Evolutionary conservation across 2,113 vertebrate genomes (phyloP), one percentile per base, ranked within the genome.

Genomic region (Pygoscelis antarcticus): DNA sequence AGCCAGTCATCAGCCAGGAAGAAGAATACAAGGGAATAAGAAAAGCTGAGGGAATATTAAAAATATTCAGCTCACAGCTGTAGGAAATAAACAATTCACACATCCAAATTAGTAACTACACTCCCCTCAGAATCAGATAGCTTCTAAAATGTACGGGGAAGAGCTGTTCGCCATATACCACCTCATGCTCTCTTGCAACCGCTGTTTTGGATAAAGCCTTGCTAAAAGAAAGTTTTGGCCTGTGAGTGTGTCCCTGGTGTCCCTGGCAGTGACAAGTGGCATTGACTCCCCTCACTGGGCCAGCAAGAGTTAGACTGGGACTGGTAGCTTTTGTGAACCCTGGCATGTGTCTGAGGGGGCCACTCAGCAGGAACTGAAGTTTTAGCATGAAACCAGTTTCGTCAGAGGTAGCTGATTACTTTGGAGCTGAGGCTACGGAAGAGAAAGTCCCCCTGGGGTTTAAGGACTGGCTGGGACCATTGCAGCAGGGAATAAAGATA

Each of bases 21-120:
- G 79, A 82, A 54, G 93, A 93, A 77, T 65, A 62, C 15, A 49
- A 60, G 38, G 40, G 29, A 91, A 61, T 75, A 57, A 90, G 40
- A 40, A 90, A 83, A 95, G 32, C 2, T 1, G 58, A 69, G 30
- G 46, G 68, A 80, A 46, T 61, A 69, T 83, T 65, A 83, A 93
- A 84, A 83, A 47, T 42, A 32, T 5, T 79, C 75, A 36, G 7
- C 89, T 88, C 66, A 44, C 75, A 88, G 75, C 49, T 87, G 44
- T 91, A 82, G 58, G 84, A 91, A 83, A 70, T 86, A 93, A 91
- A 94, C 94, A 89, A 10, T 91, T 93, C 78, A 62, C 54, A 66
- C 47, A 52, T 94, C 55, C 62, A 78, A 42, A 81, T 77, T 76
- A 64, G 74, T 61, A 93, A 55, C 55, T 75, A 6, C 13, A 1